Evolutionary conservation across 2,113 vertebrate genomes (phyloP).

Genomic region (Pimephales promelas): DNA sequence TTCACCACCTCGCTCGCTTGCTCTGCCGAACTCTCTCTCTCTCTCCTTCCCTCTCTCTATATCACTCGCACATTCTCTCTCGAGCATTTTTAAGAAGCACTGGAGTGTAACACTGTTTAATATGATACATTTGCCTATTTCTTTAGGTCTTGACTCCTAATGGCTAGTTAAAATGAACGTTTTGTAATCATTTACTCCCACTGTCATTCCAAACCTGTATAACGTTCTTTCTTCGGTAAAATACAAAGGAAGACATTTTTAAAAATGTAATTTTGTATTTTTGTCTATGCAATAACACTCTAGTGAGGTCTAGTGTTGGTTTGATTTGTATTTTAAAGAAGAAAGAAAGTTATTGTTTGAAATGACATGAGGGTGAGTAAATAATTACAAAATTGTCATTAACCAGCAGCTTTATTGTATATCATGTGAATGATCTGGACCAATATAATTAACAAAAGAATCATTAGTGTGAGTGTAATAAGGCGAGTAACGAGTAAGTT

Average conservation of each 20-base stretch:
- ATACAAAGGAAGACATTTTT: neutral
- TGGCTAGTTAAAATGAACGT: slow-evolving; percentile 30
- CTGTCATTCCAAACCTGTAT: neutral
- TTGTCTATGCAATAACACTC: neutral
- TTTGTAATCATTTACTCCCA: neutral
- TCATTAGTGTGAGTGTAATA: neutral
- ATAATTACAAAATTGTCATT: neutral
- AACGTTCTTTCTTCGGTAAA: neutral
- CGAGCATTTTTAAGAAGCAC: slow-evolving; percentile 69
- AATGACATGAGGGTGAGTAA: neutral
- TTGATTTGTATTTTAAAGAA: neutral
- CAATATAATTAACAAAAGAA: neutral
- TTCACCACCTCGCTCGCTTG: slow-evolving; percentile 47
- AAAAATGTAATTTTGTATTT: neutral
- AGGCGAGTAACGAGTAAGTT: neutral
- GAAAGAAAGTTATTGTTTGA: neutral
- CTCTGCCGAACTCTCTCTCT: slow-evolving; percentile 52
- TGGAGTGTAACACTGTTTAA: slow-evolving; percentile 71
- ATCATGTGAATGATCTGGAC: neutral
- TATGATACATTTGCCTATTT: slow-evolving; percentile 63
- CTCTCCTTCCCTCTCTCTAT: slow-evolving; percentile 45
- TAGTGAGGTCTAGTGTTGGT: neutral
- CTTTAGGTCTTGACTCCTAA: slow-evolving; percentile 1
- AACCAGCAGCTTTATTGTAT: neutral
- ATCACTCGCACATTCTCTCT: slow-evolving; percentile 55